Base-by-base conservation (phyloP, 2,888 invertebrate species). In the Yponomeuta cagnagella region DNA sequence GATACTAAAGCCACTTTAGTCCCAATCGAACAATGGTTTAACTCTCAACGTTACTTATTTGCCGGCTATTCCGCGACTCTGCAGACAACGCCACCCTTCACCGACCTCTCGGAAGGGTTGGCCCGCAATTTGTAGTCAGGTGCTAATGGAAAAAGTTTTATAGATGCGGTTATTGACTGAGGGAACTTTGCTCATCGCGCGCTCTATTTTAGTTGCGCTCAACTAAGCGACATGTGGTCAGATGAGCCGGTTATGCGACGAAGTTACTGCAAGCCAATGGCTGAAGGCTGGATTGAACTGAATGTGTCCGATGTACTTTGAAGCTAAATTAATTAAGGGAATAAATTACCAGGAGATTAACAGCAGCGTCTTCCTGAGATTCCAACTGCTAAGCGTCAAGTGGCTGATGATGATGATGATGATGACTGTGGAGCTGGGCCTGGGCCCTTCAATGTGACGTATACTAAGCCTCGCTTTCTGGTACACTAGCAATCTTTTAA, bases 101-200 rank as follows among this genome's bases (percentile, higher is more conserved):
- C 52, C 52, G 52, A 58, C 52, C 52, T 58, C 52, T 58, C 15
- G 72, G 75, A 75, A 76, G 82, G 80, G 80, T 77, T 77, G 78
- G 73, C 76, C 75, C 70, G 74, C 76, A 78, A 67, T 75, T 77
- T 77, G 78, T 77, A 78, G 79, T 79, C 82, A 82, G 82, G 82
- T 82, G 82, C 77, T 82, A 82, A 82, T 82, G 80, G 82, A 82
- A 82, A 82, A 82, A 82, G 77, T 82, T 82, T 73, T 74, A 73
- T 70, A 72, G 72, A 31, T 70, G 75, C 78, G 81, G 82, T 82
- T 82, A 82, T 81, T 80, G 81, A 81, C 67, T 67, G 48, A 71
- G 70, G 71, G 70, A 82, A 82, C 78, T 82, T 82, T 82, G 77
- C 78, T 78, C 82, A 82, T 82, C 80, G 79, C 6, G n/a, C 75